Conservation (phyloP, 1,140 invertebrate genomes). For the Papilio dardanus region DNA sequence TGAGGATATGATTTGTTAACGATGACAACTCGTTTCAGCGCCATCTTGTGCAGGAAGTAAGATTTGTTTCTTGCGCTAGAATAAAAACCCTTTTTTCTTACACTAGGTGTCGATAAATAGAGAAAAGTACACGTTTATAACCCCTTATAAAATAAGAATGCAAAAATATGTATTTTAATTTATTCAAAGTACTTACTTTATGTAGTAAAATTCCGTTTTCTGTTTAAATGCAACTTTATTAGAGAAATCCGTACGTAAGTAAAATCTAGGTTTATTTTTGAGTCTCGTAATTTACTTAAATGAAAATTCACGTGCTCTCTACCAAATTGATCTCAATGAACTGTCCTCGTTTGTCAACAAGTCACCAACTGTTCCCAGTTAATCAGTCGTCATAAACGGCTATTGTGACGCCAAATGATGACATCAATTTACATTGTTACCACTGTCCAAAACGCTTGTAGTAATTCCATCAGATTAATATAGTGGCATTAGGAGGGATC, state of each 20-base stretch:
- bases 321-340: not conserved
- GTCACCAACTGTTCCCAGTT: not conserved
- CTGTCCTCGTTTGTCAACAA: not conserved
- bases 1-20: constrained; percentile 62
- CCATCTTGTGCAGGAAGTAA: constrained; percentile 44
- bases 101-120: not conserved
- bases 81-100: too few species aligned
- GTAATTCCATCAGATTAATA: not conserved
- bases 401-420: not conserved
- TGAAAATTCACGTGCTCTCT: not conserved
- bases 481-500: not conserved
- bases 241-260: not conserved
- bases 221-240: not conserved
- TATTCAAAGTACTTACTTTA: not conserved
- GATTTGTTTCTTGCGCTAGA: not conserved
- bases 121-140: not conserved
- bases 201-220: not conserved
- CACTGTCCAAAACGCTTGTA: not conserved
- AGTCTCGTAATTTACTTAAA: not conserved
- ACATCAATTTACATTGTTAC: constrained; percentile 7
- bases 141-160: not conserved
- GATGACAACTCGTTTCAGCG: constrained; percentile 59
- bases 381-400: not conserved
- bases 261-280: not conserved
- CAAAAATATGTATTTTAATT: too few species aligned